Percentiles rank a stretch among this genome's conserved stretches.
Conservation (phyloP, 2,113 vertebrate species). For the Pungitius pungitius region DNA sequence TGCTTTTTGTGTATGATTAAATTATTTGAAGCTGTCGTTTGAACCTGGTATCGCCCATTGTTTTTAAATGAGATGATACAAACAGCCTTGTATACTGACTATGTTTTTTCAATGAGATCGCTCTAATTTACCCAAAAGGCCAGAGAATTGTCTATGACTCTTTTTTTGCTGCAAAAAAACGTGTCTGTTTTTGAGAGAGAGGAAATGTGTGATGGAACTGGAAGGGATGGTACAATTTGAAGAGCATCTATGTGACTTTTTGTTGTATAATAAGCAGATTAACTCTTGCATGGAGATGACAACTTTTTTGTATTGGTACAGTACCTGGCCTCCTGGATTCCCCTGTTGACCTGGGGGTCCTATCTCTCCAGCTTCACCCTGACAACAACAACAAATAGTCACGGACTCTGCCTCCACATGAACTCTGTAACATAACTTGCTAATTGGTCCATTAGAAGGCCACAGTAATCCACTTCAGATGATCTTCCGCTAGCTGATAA, state of each 20-base stretch:
- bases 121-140: conserved; percentile 1
- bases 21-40: too few species aligned
- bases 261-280: background rate
- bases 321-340: conserved; percentile 89
- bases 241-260: background rate
- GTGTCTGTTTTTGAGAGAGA: background rate
- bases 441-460: background rate
- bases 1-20: background rate
- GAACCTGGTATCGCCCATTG: background rate
- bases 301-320: background rate
- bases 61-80: background rate
- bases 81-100: background rate
- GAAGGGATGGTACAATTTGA: background rate
- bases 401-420: conserved; percentile 12
- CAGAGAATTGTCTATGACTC: background rate
- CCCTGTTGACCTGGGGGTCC: conserved; percentile 92
- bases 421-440: conserved; percentile 4
- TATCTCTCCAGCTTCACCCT: conserved; percentile 88
- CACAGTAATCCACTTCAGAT: background rate
- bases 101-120: conserved; percentile 10
- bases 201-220: background rate
- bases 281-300: background rate
- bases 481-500: background rate
- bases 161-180: background rate
- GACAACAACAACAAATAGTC: conserved; percentile 29